phyloP scores from a whole-genome alignment of 2,888 invertebrate genomes.

The Sarcophaga carnaria region DNA sequence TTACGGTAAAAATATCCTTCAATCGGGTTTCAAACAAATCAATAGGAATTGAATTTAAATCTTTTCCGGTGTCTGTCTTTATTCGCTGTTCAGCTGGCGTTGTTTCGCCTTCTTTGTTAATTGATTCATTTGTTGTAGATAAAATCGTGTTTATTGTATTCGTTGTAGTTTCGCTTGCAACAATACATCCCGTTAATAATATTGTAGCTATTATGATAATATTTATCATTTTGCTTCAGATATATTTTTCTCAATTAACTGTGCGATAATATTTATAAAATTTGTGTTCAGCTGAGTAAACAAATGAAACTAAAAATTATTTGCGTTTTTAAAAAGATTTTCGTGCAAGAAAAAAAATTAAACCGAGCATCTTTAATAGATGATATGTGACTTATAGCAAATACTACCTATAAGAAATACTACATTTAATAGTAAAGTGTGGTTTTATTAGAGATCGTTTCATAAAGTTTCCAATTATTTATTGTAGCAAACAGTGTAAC shows the following conservation, averaged over 20 bases:
- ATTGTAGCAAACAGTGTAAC: no score
- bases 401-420: neutral
- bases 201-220: neutral
- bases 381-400: neutral
- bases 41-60: no score
- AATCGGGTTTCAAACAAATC: no score
- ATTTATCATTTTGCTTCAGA: neutral
- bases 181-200: neutral
- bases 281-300: constrained; percentile 29
- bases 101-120: neutral
- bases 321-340: constrained; percentile 24
- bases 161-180: neutral
- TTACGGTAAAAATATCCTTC: no score
- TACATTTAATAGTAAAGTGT: neutral
- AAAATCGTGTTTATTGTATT: neutral
- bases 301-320: constrained; percentile 42
- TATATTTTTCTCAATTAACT: neutral
- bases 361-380: constrained; percentile 15
- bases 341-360: constrained; percentile 6
- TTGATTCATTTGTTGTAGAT: neutral
- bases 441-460: no score
- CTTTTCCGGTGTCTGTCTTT: no score
- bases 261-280: constrained; percentile 10
- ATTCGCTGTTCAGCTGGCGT: no score
- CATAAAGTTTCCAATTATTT: no score